Evolutionary conservation across 35 echinoderm and acorn worm species (phyloP).

Genomic region (Stichopus chloronotus): DNA sequence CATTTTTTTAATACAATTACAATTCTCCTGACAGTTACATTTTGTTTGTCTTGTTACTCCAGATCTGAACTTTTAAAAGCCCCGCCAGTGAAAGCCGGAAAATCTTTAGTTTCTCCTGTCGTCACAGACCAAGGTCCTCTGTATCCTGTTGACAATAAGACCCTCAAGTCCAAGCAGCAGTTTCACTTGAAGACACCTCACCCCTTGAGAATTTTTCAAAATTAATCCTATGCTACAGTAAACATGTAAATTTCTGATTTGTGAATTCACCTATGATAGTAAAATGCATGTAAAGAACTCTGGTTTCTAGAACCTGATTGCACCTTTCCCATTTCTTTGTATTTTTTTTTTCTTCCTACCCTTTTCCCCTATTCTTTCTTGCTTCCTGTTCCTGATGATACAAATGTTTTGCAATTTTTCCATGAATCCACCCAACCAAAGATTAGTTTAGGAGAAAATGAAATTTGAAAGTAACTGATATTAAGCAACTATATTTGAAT

Average conservation of each 20-base stretch:
- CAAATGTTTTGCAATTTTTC: not conserved
- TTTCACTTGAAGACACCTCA: not conserved
- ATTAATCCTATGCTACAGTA: too few species aligned
- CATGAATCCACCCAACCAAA: too few species aligned
- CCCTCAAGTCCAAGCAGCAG: not conserved
- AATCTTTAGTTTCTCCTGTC: not conserved
- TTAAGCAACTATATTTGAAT: too few species aligned
- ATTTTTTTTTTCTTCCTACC: not conserved
- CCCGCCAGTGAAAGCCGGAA: not conserved
- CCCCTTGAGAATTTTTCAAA: too few species aligned
- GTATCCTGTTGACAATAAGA: not conserved
- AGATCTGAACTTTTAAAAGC: not conserved
- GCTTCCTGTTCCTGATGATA: not conserved
- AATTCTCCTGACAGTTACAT: not conserved
- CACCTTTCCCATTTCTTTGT: slow-evolving; percentile 16
- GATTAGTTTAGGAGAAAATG: too few species aligned
- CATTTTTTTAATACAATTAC: too few species aligned
- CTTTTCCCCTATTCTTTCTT: not conserved
- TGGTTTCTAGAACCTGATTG: slow-evolving; percentile 25
- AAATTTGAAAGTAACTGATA: too few species aligned
- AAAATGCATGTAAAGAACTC: not conserved
- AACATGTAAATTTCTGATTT: not conserved
- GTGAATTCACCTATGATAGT: slow-evolving; percentile 30
- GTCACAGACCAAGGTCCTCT: not conserved
- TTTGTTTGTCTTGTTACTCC: not conserved